These are phyloP conservation scores for Choloepus didactylus DNA, from an alignment of 2,797 vertebrate genomes.

Conservation along the genomic window DNA sequence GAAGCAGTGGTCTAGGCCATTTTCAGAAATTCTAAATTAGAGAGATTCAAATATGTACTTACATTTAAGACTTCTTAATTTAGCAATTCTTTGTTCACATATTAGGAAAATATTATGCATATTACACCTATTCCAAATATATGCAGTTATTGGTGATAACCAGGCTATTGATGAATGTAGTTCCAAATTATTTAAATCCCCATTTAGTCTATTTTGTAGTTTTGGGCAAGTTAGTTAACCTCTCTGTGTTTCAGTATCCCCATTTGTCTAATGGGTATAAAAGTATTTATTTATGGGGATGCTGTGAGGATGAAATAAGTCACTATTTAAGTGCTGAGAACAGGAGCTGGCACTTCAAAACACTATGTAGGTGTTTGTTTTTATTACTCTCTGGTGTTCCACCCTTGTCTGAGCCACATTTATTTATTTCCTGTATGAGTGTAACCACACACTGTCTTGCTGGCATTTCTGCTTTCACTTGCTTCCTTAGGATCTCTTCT, in stretches of 20 bases:
- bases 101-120: background rate
- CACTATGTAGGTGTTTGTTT: background rate
- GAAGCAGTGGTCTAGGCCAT: background rate
- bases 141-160: background rate
- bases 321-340: background rate
- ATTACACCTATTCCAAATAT: background rate
- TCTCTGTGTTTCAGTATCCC: background rate
- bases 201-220: background rate
- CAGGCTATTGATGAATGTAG: background rate
- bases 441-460: background rate
- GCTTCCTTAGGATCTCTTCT: background rate
- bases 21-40: background rate
- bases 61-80: background rate
- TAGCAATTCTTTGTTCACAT: background rate
- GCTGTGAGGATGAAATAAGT: background rate
- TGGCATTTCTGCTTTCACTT: too few relatives aligned
- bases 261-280: background rate
- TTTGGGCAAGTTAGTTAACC: background rate
- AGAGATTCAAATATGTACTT: background rate
- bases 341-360: background rate
- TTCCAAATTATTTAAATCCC: background rate
- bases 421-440: background rate
- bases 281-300: background rate
- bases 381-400: background rate
- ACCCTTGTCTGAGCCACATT: background rate